Base-by-base conservation (phyloP, 2,797 vertebrate species). In the Diplodus puntazzo region DNA sequence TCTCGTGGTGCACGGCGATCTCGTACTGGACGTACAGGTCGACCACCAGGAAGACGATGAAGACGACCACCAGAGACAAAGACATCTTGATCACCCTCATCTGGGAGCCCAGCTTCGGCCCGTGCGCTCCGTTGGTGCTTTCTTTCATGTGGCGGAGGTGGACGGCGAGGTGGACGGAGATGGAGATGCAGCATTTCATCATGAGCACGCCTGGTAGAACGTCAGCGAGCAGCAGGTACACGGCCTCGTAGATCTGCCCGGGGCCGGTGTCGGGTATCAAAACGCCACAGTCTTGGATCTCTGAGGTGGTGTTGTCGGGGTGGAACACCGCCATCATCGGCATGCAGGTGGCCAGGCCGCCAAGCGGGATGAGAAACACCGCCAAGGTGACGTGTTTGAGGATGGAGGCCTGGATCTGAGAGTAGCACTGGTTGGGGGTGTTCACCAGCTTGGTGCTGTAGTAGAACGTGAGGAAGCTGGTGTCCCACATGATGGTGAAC, bases 391-490 rank as follows among this genome's bases (percentile, higher is more conserved):
- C 91, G 2, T 95, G 94, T 59, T 92, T 94, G 55, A 96, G 80
- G 85, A 95, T 92, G 78, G 55, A 21, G 3, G 81, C 90, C 74
- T 95, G 95, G 58, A 94, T 87, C 11, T 83, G 85, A 0, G 92
- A 91, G 90, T 94, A 95, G 90, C 94, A 95, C 25, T 71, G 89
- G n/a, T 94, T 94, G 42, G 94, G 93, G 2, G 89, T 79, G 77
- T 59, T 89, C 80, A 95, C 95, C 81, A 96, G 92, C 81, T 96
- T 96, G 75, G 88, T 94, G 91, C 94, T 95, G 82, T 95, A 96
- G 90, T 94, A 96, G 46, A 95, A 96, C 0, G 94, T 92, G 61
- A 96, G 92, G 69, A 96, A 94, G 34, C 93, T 83, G 3, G 89
- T 93, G 88, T 91, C 91, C 95, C 95, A 96, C 84, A 95, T 88